phyloP scores from a whole-genome alignment of 2,113 vertebrate genomes.

The Vicugna pacos region DNA sequence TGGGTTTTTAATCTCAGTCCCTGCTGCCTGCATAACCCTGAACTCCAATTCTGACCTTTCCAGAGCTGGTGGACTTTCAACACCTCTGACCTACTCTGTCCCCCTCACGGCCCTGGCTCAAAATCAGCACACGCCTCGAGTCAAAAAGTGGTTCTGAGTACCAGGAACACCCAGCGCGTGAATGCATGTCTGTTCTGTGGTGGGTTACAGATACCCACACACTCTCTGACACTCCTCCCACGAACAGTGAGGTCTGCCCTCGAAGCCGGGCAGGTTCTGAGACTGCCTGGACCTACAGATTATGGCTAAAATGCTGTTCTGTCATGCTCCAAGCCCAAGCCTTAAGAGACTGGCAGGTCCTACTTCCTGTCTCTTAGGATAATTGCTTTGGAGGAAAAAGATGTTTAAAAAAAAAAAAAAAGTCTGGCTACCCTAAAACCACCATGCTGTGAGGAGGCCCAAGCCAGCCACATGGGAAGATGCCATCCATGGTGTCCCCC shows the following conservation, averaged over 20 bases:
- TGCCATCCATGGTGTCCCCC: too few relatives aligned
- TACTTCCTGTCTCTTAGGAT: neutral
- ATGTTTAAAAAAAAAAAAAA: neutral
- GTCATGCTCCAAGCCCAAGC: neutral
- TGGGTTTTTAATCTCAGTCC: neutral
- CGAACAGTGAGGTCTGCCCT: too few relatives aligned
- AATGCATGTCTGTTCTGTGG: accelerated
- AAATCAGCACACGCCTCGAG: neutral
- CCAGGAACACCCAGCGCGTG: accelerated
- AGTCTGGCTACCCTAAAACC: neutral
- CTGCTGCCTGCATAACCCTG: neutral
- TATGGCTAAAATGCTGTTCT: accelerated
- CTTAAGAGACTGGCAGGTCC: neutral
- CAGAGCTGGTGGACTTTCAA: too few relatives aligned
- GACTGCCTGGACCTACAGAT: neutral
- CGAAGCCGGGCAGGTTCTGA: neutral
- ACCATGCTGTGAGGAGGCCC: neutral
- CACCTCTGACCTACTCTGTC: neutral
- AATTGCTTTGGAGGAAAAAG: neutral
- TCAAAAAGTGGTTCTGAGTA: neutral
- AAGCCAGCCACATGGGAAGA: neutral
- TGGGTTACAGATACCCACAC: accelerated
- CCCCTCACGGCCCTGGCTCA: neutral
- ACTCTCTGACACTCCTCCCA: neutral
- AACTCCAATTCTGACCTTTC: neutral